Evolutionary conservation across 2,888 invertebrate genomes (phyloP), one percentile per base, ranked within the genome.

Genomic region (Incurvaria masculella): DNA sequence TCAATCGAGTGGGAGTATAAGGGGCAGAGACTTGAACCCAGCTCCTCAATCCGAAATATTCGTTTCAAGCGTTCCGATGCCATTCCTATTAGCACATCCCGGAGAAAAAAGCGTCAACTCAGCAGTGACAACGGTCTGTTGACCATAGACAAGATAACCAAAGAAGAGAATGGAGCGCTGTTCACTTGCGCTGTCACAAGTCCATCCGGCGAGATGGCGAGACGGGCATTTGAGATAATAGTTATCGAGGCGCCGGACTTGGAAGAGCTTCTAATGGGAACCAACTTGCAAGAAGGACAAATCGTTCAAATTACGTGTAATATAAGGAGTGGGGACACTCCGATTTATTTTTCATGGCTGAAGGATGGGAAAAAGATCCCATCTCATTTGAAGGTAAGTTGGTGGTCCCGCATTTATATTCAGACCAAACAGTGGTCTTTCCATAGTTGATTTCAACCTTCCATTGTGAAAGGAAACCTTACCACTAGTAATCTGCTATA

Each of bases 231-330:
- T 47, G 89, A 89, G 61, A 84, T 89, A 52, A 84, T 86, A 60
- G 81, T 89, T 10, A 85, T 86, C 61, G 79, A 78, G 69, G 91
- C 91, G 1, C 93, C 93, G 1, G 84, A 91, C 44, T 80, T 93
- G 59, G 91, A 92, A 64, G 88, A 91, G 45, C 86, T 95, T 61
- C 79, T 83, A 26, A 86, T 94, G 57, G 91, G 92, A 0, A 83
- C 84, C 47, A 89, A 88, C 62, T 79, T 91, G 0, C 89, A 90
- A 66, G 88, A 94, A 73, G 89, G 91, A 42, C 88, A 92, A 63
- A 81, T 93, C 56, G 89, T 89, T 21, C 88, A 92, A 66, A 89
- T 93, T 44, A 89, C 92, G 44, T 91, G 91, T 62, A 88, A 87
- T 56, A 85, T 91, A 1, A 84, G 86, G 42, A 80, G 83, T 45